These are phyloP conservation scores for Cantharis flavilabris DNA, from an alignment of 2,888 invertebrate genomes.

Conservation along the genomic window DNA sequence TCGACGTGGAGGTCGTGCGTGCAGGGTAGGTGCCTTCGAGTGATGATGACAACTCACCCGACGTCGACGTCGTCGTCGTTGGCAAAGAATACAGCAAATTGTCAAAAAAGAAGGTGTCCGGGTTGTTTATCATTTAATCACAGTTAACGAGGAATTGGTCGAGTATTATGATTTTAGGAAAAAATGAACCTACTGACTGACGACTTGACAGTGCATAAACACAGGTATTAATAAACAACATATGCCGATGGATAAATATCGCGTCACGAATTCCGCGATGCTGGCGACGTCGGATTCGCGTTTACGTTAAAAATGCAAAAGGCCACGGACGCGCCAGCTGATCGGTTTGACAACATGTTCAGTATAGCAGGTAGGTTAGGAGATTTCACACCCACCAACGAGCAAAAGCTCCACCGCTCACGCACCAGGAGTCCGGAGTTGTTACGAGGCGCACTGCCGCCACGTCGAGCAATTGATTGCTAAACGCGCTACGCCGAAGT, in stretches of 20 bases:
- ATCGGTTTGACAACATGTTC: conserved; percentile 30
- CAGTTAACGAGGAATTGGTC: conserved; percentile 12
- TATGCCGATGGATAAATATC: conserved; percentile 27
- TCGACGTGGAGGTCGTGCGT: conserved; percentile 31
- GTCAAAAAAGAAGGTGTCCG: conserved; percentile 50
- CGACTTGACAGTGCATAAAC: conserved; percentile 22
- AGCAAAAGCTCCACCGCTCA: conserved; percentile 24
- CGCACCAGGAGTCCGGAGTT: conserved; percentile 31
- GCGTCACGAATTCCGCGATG: conserved; percentile 35
- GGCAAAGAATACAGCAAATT: conserved; percentile 52
- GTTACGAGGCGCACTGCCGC: conserved; percentile 26
- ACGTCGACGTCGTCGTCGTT: conserved; percentile 28
- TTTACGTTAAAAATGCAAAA: conserved; percentile 26
- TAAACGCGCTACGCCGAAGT: conserved; percentile 27
- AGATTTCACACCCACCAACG: conserved; percentile 27
- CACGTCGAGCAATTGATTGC: conserved; percentile 31
- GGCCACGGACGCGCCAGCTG: conserved; percentile 30
- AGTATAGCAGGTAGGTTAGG: conserved; percentile 11
- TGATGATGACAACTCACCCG: conserved; percentile 46
- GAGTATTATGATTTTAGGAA: conserved; percentile 17
- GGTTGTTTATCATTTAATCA: conserved; percentile 50
- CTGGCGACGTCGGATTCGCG: conserved; percentile 36
- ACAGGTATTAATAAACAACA: conserved; percentile 30
- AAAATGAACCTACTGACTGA: conserved; percentile 21
- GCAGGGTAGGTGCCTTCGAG: conserved; percentile 21